Conservation (phyloP, 2,888 invertebrate genomes). For the Tigriopus californicus region DNA sequence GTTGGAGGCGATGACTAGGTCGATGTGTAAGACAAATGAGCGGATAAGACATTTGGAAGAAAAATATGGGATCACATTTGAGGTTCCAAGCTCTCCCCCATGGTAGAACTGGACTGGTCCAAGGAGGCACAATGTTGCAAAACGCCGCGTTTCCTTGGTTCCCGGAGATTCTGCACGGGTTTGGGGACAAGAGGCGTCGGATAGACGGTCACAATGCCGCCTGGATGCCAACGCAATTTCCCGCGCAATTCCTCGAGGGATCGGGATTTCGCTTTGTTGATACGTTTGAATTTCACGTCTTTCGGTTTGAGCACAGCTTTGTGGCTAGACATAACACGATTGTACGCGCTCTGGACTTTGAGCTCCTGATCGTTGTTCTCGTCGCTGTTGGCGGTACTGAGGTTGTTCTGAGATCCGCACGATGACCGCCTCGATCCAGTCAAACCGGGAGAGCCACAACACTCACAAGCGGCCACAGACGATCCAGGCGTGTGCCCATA, state of each 20-base stretch:
- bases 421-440: conserved; percentile 7
- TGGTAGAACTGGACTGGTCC: no score
- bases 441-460: not conserved
- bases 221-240: conserved; percentile 20
- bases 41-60: no score
- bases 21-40: no score
- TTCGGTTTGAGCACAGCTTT: conserved; percentile 73
- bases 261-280: conserved; percentile 74
- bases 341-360: conserved; percentile 32
- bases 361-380: conserved; percentile 14
- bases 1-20: no score
- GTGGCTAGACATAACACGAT: conserved; percentile 75
- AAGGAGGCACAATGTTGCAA: no score
- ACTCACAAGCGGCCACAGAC: not conserved
- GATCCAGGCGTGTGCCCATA: not conserved
- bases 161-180: no score
- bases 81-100: no score
- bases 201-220: no score
- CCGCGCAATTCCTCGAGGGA: conserved; percentile 66
- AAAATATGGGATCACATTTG: no score
- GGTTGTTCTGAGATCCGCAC: conserved; percentile 18
- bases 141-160: no score
- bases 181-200: no score
- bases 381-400: conserved; percentile 18
- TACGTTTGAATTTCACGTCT: conserved; percentile 74